Conservation (phyloP, 2,888 invertebrate species). For the Trichacis sp. region DNA sequence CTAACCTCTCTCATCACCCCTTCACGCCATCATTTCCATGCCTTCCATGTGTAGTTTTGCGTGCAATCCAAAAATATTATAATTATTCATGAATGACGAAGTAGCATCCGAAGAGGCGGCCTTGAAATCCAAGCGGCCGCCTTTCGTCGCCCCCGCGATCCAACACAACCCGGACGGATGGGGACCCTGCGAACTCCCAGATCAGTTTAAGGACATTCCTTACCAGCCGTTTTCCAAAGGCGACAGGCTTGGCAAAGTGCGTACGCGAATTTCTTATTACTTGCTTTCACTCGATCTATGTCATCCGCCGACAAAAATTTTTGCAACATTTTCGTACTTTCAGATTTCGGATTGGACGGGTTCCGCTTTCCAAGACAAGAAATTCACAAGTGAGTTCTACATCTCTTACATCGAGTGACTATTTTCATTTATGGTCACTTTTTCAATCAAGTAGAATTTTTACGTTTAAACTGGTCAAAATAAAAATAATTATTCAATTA, state of each 20-base stretch:
- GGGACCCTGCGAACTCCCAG: conserved; percentile 96
- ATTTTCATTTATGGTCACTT: too few species aligned
- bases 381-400: conserved; percentile 85
- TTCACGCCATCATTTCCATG: too few species aligned
- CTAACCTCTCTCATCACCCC: too few species aligned
- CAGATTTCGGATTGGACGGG: conserved; percentile 97
- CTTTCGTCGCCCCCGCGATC: conserved; percentile 80
- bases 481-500: too few species aligned
- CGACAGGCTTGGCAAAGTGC: conserved; percentile 96
- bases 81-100: conserved; percentile 19
- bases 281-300: conserved; percentile 29
- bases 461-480: too few species aligned
- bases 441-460: too few species aligned
- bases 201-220: conserved; percentile 95
- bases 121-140: conserved; percentile 72
- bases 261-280: not conserved
- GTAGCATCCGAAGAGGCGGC: not conserved
- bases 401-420: too few species aligned
- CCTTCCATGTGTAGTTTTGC: not conserved
- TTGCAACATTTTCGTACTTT: too few species aligned
- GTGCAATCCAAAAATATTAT: not conserved
- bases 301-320: too few species aligned
- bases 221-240: conserved; percentile 99
- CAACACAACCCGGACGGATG: conserved; percentile 92
- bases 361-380: conserved; percentile 90